Evolutionary conservation across 2,888 invertebrate species (phyloP), one percentile per base, ranked within the genome.

Genomic region (Saturnia japonica): DNA sequence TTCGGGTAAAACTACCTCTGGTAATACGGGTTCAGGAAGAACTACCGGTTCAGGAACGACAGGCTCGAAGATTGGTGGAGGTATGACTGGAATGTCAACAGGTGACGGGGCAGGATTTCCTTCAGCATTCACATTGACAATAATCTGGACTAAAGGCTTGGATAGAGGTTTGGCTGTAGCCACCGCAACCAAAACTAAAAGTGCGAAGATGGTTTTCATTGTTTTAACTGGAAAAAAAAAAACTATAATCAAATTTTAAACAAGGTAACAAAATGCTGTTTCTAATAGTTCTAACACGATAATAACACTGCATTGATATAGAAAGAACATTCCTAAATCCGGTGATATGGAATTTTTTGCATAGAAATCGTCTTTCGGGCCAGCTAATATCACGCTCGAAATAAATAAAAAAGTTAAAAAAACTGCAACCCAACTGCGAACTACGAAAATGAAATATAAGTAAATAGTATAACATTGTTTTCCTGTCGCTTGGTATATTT

Each of bases 61-160:
- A 67, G 25, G 22, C 19, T 40, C 12, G 34, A n/a, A 9, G 40
- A 16, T 47, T 34, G 70, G 66, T 7, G 40, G 42, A 22, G 64
- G 45, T 12, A 42, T 25, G 22, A 28, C 54, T 9, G 60, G 69
- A 7, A 40, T 22, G 1, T n/a, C 47, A 47, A 62, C 28, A 14
- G 67, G 67, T 25, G 70, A 16, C 7, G 42, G n/a, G 8, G 22
- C 42, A 19, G 67, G 66, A 22, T 1, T 25, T 16, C 25, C 47
- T 6, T 62, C 40, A 9, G 42, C 67, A 34, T 67, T 67, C 12
- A 70, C 70, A 43, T 70, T 70, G 25, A 70, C 67, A 12, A 70
- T 57, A 28, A 70, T 67, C 67, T 70, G 70, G 2, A 70, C 70
- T 66, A 70, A 57, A 19, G 70, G 70, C 7, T 22, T 12, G 28